Conservation (phyloP, 2,113 vertebrate genomes). For the Ameiurus melas region DNA sequence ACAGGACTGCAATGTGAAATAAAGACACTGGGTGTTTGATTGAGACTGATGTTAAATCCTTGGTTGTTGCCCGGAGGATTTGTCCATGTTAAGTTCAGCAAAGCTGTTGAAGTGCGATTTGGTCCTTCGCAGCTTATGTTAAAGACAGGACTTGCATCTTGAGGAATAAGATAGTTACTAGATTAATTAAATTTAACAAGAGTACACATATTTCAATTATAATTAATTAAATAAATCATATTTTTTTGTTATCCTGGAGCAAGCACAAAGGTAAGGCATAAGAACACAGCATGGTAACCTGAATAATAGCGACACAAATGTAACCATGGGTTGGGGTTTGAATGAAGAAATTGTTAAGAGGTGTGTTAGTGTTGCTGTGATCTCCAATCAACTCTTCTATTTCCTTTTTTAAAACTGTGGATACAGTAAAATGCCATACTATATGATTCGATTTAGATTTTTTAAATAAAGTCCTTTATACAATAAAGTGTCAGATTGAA, state of each 20-base stretch:
- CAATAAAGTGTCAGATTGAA: background rate
- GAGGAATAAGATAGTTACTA: constrained; percentile 33
- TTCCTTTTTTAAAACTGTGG: background rate
- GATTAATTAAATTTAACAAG: background rate
- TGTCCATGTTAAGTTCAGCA: constrained; percentile 73
- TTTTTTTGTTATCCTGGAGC: background rate
- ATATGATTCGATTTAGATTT: background rate
- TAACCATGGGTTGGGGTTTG: background rate
- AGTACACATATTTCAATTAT: background rate
- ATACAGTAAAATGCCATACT: background rate
- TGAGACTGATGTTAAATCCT: constrained; percentile 56
- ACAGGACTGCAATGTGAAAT: background rate
- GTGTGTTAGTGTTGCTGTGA: background rate
- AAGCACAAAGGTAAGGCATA: background rate
- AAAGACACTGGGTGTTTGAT: accelerated
- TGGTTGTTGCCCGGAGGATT: constrained; percentile 64
- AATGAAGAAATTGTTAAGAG: background rate
- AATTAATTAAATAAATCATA: background rate
- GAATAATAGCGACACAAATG: background rate
- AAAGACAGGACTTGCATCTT: constrained; percentile 61
- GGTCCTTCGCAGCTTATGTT: constrained; percentile 57
- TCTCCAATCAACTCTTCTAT: background rate
- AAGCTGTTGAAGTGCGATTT: constrained; percentile 61
- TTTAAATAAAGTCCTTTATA: background rate
- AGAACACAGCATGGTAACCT: background rate